Conservation (phyloP, 1,140 invertebrate genomes). For the Platyura marginata region DNA sequence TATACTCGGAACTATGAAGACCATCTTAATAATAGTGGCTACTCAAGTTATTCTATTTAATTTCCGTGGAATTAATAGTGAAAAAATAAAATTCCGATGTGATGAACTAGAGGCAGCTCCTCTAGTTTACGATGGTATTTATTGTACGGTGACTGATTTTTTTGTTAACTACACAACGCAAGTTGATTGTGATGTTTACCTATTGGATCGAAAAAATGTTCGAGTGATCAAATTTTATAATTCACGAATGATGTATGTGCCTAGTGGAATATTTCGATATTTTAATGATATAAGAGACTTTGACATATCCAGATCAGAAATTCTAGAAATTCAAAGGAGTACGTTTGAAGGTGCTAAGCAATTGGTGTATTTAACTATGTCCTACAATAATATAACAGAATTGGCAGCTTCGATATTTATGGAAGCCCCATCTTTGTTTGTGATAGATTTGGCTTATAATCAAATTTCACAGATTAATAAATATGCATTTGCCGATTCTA, state of each 20-base stretch:
- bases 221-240: constrained; percentile 24
- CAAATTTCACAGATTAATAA: constrained; percentile 12
- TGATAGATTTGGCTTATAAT: constrained; percentile 18
- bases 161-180: constrained; percentile 17
- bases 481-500: constrained; percentile 16
- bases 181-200: constrained; percentile 10
- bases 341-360: constrained; percentile 17
- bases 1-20: too few species aligned
- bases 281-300: constrained; percentile 15
- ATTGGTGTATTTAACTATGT: constrained; percentile 15
- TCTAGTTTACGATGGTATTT: constrained; percentile 12
- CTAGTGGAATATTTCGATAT: constrained; percentile 18
- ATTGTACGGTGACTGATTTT: constrained; percentile 19
- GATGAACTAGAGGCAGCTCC: constrained; percentile 17
- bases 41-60: too few species aligned
- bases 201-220: constrained; percentile 13
- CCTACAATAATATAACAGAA: constrained; percentile 17
- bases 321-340: constrained; percentile 16
- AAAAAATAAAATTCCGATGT: constrained; percentile 14
- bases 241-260: constrained; percentile 17
- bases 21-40: too few species aligned
- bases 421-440: constrained; percentile 15
- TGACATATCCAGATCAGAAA: constrained; percentile 17
- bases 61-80: too few species aligned
- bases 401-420: constrained; percentile 18